phyloP scores from a whole-genome alignment of 2,797 vertebrate species.

The Octomys mimax region DNA sequence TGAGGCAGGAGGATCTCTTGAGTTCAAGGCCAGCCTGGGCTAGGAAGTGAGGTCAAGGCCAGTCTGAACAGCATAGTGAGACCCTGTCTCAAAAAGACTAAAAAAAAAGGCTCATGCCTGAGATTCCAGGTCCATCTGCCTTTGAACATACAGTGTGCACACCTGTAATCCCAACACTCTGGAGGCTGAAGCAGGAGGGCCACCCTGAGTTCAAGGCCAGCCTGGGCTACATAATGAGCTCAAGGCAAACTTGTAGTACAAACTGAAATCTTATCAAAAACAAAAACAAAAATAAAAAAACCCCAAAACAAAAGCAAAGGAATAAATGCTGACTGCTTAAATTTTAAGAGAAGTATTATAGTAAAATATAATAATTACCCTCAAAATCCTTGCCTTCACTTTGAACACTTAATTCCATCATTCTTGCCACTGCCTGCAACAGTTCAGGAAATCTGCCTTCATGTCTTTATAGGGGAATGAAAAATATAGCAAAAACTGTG shows the following conservation, averaged over 20 bases:
- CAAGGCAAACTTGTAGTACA: no score
- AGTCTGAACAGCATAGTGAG: not conserved
- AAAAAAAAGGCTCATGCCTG: not conserved
- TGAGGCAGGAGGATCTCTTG: not conserved
- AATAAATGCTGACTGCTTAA: not conserved
- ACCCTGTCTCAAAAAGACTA: not conserved
- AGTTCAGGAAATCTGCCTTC: not conserved
- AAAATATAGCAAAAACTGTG: not conserved
- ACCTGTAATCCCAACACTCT: not conserved
- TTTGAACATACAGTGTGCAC: not conserved
- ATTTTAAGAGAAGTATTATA: not conserved
- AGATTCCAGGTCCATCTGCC: not conserved
- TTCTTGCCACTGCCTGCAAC: not conserved
- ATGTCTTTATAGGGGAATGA: not conserved
- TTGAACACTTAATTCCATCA: not conserved
- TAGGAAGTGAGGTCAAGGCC: not conserved
- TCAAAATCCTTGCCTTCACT: not conserved
- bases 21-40: no score
- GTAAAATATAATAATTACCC: not conserved
- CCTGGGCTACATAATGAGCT: not conserved
- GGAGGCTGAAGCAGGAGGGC: not conserved
- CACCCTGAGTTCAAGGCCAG: not conserved
- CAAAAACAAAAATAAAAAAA: not conserved
- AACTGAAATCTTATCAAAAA: not conserved
- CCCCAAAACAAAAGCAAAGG: not conserved